Conservation (phyloP, 1,140 invertebrate genomes). For the Drosophila ogumai region DNA sequence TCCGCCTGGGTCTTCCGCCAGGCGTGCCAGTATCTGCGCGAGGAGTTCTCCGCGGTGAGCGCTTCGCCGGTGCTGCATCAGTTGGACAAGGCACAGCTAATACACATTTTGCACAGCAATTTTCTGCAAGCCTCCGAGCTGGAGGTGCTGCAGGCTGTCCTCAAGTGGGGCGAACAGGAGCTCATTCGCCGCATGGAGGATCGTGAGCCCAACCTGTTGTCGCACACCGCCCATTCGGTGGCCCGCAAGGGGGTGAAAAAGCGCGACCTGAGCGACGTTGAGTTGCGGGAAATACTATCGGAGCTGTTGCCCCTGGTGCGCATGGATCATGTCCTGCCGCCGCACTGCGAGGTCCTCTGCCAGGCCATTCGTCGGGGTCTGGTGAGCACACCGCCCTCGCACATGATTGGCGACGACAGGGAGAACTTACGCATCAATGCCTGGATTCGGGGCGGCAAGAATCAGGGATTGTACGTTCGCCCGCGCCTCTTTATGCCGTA, state of each 20-base stretch:
- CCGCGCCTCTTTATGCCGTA: conserved; percentile 97
- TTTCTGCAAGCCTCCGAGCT: conserved; percentile 96
- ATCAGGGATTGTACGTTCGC: conserved; percentile 92
- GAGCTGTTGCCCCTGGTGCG: conserved; percentile 93
- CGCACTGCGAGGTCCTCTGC: conserved; percentile 92
- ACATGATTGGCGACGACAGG: conserved; percentile 92
- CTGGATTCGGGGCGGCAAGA: conserved; percentile 92
- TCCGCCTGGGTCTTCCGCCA: conserved; percentile 96
- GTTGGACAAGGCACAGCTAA: conserved; percentile 92
- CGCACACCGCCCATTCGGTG: conserved; percentile 95
- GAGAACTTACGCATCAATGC: conserved; percentile 91
- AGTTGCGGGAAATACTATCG: conserved; percentile 93
- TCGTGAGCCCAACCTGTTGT: conserved; percentile 95
- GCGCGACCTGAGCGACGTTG: conserved; percentile 93
- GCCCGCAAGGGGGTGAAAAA: conserved; percentile 94
- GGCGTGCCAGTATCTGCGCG: conserved; percentile 92
- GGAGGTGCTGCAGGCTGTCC: conserved; percentile 93
- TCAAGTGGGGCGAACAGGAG: conserved; percentile 96
- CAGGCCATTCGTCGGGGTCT: conserved; percentile 93
- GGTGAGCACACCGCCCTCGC: conserved; percentile 93
- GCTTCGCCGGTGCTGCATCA: conserved; percentile 89
- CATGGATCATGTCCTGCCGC: conserved; percentile 95
- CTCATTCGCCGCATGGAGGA: conserved; percentile 93
- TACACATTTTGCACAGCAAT: conserved; percentile 93
- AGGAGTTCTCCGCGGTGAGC: conserved; percentile 86